Evolutionary conservation across 2,113 vertebrate species (phyloP), one percentile per base, ranked within the genome.

Genomic region (Gobius niger): DNA sequence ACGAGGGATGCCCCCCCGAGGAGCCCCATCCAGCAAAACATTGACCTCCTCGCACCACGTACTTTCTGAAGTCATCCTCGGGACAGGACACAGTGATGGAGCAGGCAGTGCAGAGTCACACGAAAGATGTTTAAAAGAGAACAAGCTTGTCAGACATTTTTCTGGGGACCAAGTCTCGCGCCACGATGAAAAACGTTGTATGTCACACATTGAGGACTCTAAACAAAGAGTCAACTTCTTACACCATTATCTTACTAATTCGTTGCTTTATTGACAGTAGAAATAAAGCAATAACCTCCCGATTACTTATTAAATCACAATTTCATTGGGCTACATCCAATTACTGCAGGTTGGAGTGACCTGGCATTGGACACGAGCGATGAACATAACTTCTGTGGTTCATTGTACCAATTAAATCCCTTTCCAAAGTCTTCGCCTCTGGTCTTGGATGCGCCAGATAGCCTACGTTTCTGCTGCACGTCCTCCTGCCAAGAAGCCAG

Each of bases 401-500:
- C 65, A 62, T 47, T 74, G 34, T 50, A 69, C 67, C 57, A 66
- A 41, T 54, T 61, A 57, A 61, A 41, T 13, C 67, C 47, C 49
- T 40, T 54, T 51, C 18, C 50, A 61, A 6, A 56, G 40, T 44
- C 16, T 49, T 24, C 34, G 18, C 51, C 62, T 65, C 59, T 70
- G 15, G 46, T 9, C 59, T 50, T 44, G 57, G 11, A 24, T 54
- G 66, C 59, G 34, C 51, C 56, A 49, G 47, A 71, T 54, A n/a
- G n/a, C n/a, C n/a, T n/a, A 77, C 70, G 75, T 77, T 86, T 52
- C 66, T 14, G 4, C 76, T 65, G 78, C 82, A 77, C 68, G 68
- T 80, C 67, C 24, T 70, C 57, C 72, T 62, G 77, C 76, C 60
- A 77, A 59, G 50, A 67, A 65, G 75, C 76, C 84, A 88, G 82